Conservation (phyloP, 2,888 invertebrate genomes). For the Argyresthia albistria region DNA sequence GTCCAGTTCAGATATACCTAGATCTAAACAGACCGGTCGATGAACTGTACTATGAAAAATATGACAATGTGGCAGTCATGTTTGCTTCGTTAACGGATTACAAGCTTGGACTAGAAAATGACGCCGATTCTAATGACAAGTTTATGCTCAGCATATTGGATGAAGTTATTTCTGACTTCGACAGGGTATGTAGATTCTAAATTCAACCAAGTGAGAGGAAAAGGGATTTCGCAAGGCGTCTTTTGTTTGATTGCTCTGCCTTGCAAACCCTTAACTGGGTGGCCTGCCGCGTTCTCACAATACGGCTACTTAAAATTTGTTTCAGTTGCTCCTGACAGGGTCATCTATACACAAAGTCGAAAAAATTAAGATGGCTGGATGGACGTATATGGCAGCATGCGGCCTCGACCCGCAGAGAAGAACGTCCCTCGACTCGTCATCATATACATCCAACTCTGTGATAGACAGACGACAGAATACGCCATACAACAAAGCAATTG, state of each 20-base stretch:
- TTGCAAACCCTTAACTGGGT: too few species aligned
- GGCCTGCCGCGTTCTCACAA: too few species aligned
- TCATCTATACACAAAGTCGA: conserved; percentile 82
- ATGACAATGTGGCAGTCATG: conserved; percentile 94
- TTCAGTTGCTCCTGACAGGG: conserved; percentile 76
- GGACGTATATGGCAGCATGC: conserved; percentile 98
- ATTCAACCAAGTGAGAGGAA: not conserved
- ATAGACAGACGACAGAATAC: conserved; percentile 37
- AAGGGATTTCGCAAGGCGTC: too few species aligned
- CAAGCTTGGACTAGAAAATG: conserved; percentile 75
- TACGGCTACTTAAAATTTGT: conserved; percentile 10
- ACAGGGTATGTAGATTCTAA: conserved; percentile 74
- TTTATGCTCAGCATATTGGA: conserved; percentile 84
- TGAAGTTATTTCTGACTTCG: conserved; percentile 94
- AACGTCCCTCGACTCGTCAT: conserved; percentile 64
- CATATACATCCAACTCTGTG: conserved; percentile 19
- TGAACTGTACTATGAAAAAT: conserved; percentile 90
- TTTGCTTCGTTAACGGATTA: conserved; percentile 94
- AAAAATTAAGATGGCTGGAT: conserved; percentile 97
- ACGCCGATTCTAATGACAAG: conserved; percentile 76
- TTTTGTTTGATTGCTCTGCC: too few species aligned
- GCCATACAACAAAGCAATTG: conserved; percentile 48
- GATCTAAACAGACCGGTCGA: conserved; percentile 78
- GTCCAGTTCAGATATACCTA: conserved; percentile 83
- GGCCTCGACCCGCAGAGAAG: conserved; percentile 85